These are phyloP conservation scores for Sylvia atricapilla DNA, from an alignment of 2,113 vertebrate species.

Conservation along the genomic window DNA sequence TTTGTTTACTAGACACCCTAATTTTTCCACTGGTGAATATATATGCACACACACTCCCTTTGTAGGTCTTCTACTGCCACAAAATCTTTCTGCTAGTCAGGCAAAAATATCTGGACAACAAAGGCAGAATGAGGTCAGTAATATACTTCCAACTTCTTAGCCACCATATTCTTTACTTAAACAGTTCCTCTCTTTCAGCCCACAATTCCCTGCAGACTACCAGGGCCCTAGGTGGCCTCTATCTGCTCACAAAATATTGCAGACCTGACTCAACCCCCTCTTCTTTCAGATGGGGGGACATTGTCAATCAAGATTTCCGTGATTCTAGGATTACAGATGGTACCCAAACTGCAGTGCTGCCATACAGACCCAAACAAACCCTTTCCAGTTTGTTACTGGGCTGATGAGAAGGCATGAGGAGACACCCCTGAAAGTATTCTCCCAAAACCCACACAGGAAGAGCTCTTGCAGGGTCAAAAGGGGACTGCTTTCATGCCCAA, in stretches of 20 bases:
- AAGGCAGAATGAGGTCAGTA: neutral
- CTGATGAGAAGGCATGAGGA: neutral
- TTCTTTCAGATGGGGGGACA: neutral
- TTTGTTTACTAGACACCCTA: neutral
- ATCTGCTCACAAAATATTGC: neutral
- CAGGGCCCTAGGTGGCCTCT: neutral
- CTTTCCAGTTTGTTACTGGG: neutral
- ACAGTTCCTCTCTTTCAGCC: neutral
- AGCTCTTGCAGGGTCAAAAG: neutral
- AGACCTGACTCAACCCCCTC: neutral
- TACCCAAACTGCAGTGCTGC: neutral
- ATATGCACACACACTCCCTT: fast-evolving
- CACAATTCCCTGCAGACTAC: neutral
- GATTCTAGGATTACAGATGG: neutral
- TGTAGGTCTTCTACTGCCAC: neutral
- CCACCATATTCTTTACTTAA: neutral
- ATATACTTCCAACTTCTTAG: neutral
- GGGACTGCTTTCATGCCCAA: neutral
- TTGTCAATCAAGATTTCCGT: neutral
- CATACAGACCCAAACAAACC: neutral
- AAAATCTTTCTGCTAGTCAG: neutral
- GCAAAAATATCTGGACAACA: neutral
- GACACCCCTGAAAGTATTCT: neutral
- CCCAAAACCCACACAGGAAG: neutral
- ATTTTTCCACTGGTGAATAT: neutral